A percentile compares a stretch with the other conserved stretches of the same genome.
Evolutionary conservation across 2,797 vertebrate genomes (phyloP).

Genomic region (Malacoctenus gilli): DNA sequence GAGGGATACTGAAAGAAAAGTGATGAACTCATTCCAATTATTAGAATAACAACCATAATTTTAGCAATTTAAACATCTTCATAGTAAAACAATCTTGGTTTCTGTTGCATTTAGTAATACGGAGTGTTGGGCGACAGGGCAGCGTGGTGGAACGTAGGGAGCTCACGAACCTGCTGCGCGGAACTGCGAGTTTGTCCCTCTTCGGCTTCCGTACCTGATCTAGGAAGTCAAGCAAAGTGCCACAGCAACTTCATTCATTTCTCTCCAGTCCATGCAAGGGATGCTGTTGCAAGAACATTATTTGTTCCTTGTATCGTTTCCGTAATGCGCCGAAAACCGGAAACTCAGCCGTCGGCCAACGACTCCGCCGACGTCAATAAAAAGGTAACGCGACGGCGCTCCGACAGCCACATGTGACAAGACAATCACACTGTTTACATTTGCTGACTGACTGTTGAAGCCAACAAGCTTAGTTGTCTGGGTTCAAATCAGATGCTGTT

Average conservation of each 20-base stretch:
- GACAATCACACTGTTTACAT: too few relatives aligned
- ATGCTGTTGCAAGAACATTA: too few relatives aligned
- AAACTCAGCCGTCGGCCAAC: constrained; percentile 47
- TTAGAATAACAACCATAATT: too few relatives aligned
- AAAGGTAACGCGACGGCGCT: constrained; percentile 56
- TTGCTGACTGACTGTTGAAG: neutral
- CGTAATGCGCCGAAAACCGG: constrained; percentile 72
- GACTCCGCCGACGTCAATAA: constrained; percentile 44
- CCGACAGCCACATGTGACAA: too few relatives aligned
- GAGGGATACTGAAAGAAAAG: too few relatives aligned
- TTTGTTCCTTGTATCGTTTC: constrained; percentile 8
- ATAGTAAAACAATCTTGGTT: too few relatives aligned
- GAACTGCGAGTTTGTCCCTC: constrained; percentile 15
- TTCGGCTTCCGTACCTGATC: constrained; percentile 55
- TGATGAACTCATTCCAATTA: too few relatives aligned
- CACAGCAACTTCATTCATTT: constrained; percentile 36
- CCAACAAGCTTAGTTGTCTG: neutral
- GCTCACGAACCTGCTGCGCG: too few relatives aligned
- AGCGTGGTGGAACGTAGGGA: too few relatives aligned
- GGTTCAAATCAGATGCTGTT: constrained; percentile 20
- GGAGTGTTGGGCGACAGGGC: too few relatives aligned
- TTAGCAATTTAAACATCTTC: too few relatives aligned
- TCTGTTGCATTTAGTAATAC: too few relatives aligned
- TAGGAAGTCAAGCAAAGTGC: constrained; percentile 40
- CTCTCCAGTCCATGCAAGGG: neutral